Percentiles rank a stretch among this genome's conserved stretches.
phyloP scores from a whole-genome alignment of 2,797 vertebrate genomes.

The Sebastes hubbsi region DNA sequence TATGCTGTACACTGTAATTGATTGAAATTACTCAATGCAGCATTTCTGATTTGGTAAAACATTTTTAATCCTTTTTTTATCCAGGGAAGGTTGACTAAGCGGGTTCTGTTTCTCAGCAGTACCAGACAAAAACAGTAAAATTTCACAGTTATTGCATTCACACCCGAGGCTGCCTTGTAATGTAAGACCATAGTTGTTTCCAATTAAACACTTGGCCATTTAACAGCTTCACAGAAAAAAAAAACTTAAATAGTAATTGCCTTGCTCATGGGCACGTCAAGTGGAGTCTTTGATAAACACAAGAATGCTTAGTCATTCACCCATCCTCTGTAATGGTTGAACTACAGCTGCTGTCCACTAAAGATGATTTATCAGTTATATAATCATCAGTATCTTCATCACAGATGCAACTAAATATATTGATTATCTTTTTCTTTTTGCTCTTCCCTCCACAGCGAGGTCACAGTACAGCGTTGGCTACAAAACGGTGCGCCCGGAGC shows the following conservation, averaged over 20 bases:
- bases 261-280: background rate
- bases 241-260: background rate
- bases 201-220: background rate
- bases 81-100: background rate
- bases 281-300: background rate
- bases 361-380: background rate
- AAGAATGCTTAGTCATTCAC: background rate
- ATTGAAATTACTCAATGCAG: slow-evolving; percentile 11
- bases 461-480: background rate
- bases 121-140: background rate
- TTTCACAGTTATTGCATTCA: background rate
- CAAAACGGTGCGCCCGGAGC: background rate
- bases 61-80: background rate
- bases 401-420: background rate
- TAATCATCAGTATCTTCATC: background rate
- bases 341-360: background rate
- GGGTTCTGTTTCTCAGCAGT: background rate
- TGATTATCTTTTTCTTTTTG: background rate
- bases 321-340: background rate
- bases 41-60: slow-evolving; percentile 3
- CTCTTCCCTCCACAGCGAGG: background rate
- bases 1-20: background rate
- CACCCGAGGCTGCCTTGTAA: background rate
- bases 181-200: background rate
- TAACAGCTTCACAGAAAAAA: background rate